These are phyloP conservation scores for Drosophila seguyi DNA, from an alignment of 1,140 invertebrate genomes.

Conservation along the genomic window DNA sequence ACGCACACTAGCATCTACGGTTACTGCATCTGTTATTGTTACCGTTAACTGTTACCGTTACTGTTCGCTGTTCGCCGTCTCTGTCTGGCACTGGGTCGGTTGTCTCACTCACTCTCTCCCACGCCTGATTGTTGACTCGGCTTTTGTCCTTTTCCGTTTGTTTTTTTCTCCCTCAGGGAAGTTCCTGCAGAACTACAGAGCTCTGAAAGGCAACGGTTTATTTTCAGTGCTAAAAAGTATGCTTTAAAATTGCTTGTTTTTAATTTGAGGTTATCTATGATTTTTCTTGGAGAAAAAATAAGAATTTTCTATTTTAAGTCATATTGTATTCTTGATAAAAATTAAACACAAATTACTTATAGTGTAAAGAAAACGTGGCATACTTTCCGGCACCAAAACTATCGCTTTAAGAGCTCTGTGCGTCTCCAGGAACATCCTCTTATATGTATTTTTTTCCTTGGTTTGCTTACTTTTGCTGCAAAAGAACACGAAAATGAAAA, in stretches of 20 bases:
- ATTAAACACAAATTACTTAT: not conserved
- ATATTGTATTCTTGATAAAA: too few relatives aligned
- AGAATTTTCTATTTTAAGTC: too few relatives aligned
- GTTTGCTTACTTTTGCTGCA: conserved; percentile 33
- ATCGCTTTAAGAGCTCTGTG: not conserved
- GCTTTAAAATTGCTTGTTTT: not conserved
- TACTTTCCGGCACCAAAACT: not conserved
- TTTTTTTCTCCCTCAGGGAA: not conserved
- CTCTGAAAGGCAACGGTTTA: not conserved
- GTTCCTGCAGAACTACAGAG: conserved; percentile 4
- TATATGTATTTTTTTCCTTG: conserved; percentile 28
- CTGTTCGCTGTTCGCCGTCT: conserved; percentile 38
- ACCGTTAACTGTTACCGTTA: conserved; percentile 17
- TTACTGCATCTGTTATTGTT: conserved; percentile 39
- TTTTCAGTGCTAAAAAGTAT: not conserved
- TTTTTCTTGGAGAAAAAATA: too few relatives aligned
- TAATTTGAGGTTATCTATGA: too few relatives aligned
- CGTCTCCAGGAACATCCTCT: conserved; percentile 6
- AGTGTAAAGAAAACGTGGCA: not conserved
- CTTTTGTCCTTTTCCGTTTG: conserved; percentile 45
- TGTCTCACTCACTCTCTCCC: conserved; percentile 24
- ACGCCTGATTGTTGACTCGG: conserved; percentile 37
- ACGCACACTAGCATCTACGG: conserved; percentile 17
- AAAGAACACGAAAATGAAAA: conserved; percentile 45
- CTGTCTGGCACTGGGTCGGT: conserved; percentile 22